These are phyloP conservation scores for Tiliacea citrago DNA, from an alignment of 2,888 invertebrate genomes.

Conservation along the genomic window DNA sequence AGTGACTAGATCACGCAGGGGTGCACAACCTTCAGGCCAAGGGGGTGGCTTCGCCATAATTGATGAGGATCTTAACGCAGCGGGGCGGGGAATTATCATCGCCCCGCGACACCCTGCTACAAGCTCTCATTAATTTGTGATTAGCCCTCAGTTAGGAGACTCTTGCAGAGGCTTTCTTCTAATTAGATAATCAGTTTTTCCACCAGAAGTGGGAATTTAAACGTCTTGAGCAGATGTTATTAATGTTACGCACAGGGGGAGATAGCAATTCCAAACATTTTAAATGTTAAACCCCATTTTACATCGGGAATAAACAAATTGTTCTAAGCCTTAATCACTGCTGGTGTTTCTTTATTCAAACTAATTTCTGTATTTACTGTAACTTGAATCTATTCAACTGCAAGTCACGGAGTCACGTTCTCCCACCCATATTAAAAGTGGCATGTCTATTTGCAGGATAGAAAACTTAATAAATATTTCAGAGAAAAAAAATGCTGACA, in stretches of 20 bases:
- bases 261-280: conserved; percentile 50
- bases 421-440: conserved; percentile 27
- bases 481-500: conserved; percentile 30
- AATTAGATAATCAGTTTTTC: conserved; percentile 89
- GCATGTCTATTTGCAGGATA: conserved; percentile 27
- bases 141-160: conserved; percentile 87
- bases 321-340: conserved; percentile 29
- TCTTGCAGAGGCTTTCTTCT: conserved; percentile 85
- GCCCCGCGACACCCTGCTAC: conserved; percentile 86
- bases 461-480: conserved; percentile 48
- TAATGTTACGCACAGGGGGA: conserved; percentile 70
- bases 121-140: conserved; percentile 90
- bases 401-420: conserved; percentile 30
- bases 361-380: conserved; percentile 27
- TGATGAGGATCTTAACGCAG: conserved; percentile 90
- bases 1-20: conserved; percentile 74
- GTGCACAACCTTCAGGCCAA: conserved; percentile 69
- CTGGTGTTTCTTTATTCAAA: conserved; percentile 29
- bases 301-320: conserved; percentile 48
- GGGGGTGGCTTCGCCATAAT: conserved; percentile 88
- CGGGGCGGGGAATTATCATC: conserved; percentile 89
- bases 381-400: conserved; percentile 35
- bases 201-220: conserved; percentile 74
- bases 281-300: conserved; percentile 38
- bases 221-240: conserved; percentile 76